These are phyloP conservation scores for Spodoptera frugiperda DNA, from an alignment of 1,140 invertebrate species.

Conservation along the genomic window DNA sequence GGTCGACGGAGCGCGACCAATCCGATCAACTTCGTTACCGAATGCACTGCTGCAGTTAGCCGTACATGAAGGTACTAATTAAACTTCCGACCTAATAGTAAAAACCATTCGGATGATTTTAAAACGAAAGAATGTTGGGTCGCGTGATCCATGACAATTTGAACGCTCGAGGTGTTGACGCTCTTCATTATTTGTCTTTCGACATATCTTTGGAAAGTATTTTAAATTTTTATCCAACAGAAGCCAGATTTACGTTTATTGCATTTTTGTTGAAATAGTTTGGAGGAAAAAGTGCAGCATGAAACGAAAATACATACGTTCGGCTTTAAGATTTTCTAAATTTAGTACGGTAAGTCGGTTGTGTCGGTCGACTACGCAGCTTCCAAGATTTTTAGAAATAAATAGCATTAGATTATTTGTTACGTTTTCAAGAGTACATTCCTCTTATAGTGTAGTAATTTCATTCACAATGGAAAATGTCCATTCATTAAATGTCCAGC, in stretches of 20 bases:
- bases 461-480: slow-evolving; percentile 40
- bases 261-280: not conserved
- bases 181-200: not conserved
- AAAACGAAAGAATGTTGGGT: slow-evolving; percentile 6
- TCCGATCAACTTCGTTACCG: slow-evolving; percentile 64
- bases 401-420: not conserved
- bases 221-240: not conserved
- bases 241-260: not conserved
- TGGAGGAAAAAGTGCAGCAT: not conserved
- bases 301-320: not conserved
- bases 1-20: slow-evolving; percentile 59
- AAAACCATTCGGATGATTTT: not conserved
- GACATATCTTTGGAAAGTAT: not conserved
- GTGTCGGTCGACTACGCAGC: too few species aligned
- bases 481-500: slow-evolving; percentile 43
- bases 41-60: slow-evolving; percentile 47
- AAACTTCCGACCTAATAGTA: not conserved
- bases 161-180: not conserved
- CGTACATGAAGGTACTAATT: slow-evolving; percentile 20
- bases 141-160: slow-evolving; percentile 9
- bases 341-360: not conserved
- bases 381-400: not conserved
- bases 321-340: not conserved
- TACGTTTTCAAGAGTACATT: not conserved
- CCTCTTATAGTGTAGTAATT: not conserved